Base-by-base conservation (phyloP, 2,888 invertebrate species). In the Drosophila anomalata region DNA sequence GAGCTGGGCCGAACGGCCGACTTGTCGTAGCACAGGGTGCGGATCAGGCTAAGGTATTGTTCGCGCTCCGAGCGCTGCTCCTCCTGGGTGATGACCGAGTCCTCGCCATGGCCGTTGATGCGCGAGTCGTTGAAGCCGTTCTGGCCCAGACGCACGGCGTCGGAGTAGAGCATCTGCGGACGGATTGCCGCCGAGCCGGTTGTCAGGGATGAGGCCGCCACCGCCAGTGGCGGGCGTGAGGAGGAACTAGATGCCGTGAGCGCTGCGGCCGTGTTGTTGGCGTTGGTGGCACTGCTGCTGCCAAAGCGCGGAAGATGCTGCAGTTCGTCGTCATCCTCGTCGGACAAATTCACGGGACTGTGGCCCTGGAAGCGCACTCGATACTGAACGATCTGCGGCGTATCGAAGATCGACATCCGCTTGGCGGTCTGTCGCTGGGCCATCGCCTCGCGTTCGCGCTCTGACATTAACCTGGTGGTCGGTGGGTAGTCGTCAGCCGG, bases 281-380 rank as follows among this genome's bases (percentile, higher is more conserved):
- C 14, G 9, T 12, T 24, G 42, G 3, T 26, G 42, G 3, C 20
- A 39, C 47, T 48, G 24, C 9, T 47, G 24, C 11, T 33, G 17
- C 9, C 61, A 9, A 31, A 39, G 5, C 9, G 2, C 17, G 9
- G 63, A 2, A 8, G 1, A 0, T 20, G 36, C 9, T 51, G 51
- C 47, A 90, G 90, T 7, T 91, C 91, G 12, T 90, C 89, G 62
- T 92, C 92, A 8, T 91, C 91, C 9, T 90, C 89, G 61, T 92
- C 92, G 4, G 91, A 91, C 24, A 90, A 85, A 66, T 92, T 91
- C 22, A 90, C 68, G 17, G 52, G 73, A 73, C 52, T 80, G 77
- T 58, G 67, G 75, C 31, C 79, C 53, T 29, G 39, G 14, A 66
- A 73, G 11, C 75, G 75, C 0, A 86, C 73, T 0, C 76, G 66